phyloP scores from a whole-genome alignment of 2,113 vertebrate genomes.

The Shinisaurus crocodilurus region DNA sequence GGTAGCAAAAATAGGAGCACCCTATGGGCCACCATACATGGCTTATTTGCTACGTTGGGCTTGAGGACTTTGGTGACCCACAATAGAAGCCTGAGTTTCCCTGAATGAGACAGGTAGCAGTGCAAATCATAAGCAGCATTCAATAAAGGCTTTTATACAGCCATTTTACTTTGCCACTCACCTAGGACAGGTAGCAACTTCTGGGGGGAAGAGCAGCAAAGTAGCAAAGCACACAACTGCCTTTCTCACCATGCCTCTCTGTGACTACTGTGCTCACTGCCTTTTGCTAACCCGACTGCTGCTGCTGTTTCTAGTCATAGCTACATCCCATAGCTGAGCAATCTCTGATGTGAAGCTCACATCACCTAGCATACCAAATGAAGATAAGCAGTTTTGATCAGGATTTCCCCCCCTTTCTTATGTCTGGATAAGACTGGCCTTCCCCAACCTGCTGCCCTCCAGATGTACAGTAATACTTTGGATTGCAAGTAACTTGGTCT shows the following conservation, averaged over 20 bases:
- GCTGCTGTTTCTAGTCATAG: background rate
- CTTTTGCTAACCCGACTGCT: too few relatives aligned
- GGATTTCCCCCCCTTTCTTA: background rate
- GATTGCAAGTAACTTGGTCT: too few relatives aligned
- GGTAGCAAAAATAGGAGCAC: background rate
- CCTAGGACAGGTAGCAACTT: background rate
- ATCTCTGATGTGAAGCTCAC: background rate
- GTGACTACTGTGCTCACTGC: background rate
- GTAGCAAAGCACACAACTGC: too few relatives aligned
- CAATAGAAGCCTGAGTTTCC: background rate
- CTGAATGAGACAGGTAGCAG: background rate
- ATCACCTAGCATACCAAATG: background rate
- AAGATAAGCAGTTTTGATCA: background rate
- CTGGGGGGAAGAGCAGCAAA: background rate
- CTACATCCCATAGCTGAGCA: too few relatives aligned
- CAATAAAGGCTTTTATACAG: background rate
- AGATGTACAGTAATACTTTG: too few relatives aligned
- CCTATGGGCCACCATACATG: background rate
- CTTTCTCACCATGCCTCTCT: background rate
- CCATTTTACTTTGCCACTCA: background rate
- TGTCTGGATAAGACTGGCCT: background rate
- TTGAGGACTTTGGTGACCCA: background rate
- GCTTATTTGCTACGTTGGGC: background rate
- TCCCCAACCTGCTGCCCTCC: too few relatives aligned
- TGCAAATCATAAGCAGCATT: background rate